phyloP scores from a whole-genome alignment of 2,888 invertebrate genomes.

The Eilema depressum region DNA sequence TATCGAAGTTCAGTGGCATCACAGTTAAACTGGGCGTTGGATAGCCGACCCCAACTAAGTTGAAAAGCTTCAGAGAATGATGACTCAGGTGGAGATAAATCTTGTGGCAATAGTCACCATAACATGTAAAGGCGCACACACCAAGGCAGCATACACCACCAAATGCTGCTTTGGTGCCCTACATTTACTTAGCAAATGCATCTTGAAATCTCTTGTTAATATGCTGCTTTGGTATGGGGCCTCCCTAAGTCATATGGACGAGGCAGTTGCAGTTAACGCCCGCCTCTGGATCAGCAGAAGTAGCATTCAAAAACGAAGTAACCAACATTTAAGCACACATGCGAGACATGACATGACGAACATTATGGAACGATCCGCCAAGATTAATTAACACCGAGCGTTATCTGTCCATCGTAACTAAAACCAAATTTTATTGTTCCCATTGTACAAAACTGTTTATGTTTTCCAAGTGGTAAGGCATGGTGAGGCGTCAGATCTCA shows the following conservation, averaged over 20 bases:
- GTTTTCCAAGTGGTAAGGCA: slow-evolving; percentile 65
- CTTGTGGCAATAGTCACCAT: not conserved
- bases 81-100: not conserved
- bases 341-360: slow-evolving; percentile 29
- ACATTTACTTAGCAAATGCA: too few species aligned
- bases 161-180: too few species aligned
- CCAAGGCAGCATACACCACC: too few species aligned
- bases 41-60: too few species aligned
- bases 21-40: too few species aligned
- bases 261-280: not conserved
- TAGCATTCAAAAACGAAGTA: not conserved
- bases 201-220: too few species aligned
- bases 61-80: too few species aligned
- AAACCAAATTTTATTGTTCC: slow-evolving; percentile 78
- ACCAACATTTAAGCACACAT: slow-evolving; percentile 16
- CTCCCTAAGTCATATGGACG: not conserved
- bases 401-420: slow-evolving; percentile 64
- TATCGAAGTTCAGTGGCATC: too few species aligned
- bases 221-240: too few species aligned
- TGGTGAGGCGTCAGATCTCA: slow-evolving; percentile 72
- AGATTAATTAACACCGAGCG: slow-evolving; percentile 52
- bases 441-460: slow-evolving; percentile 78
- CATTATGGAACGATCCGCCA: slow-evolving; percentile 47
- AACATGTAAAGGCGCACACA: not conserved
- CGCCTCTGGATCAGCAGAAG: not conserved